Percentiles rank a stretch among this genome's conserved stretches.
Evolutionary conservation across 2,888 invertebrate species (phyloP).

Genomic region (Drosophila bunnanda): DNA sequence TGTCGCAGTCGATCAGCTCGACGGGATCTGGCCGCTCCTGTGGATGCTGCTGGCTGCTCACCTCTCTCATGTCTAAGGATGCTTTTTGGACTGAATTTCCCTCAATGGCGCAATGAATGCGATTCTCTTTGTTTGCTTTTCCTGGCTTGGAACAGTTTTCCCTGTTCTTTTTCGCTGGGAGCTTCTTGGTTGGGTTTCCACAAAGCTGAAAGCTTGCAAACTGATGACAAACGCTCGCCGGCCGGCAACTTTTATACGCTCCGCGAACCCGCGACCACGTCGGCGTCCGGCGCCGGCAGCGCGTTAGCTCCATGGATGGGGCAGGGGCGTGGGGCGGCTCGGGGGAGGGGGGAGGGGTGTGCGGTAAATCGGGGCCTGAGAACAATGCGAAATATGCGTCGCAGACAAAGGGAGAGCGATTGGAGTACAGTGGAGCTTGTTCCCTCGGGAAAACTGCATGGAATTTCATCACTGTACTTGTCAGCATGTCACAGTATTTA

Average conservation of each 20-base stretch:
- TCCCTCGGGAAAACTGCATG: not conserved
- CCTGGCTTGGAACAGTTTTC: not conserved
- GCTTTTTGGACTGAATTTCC: not conserved
- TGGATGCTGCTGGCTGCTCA: conserved; percentile 27
- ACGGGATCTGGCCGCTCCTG: conserved; percentile 32
- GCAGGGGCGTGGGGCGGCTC: not conserved
- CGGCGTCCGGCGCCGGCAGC: conserved; percentile 52
- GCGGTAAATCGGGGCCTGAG: not conserved
- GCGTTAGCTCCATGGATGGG: conserved; percentile 8
- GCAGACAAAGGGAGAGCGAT: conserved; percentile 31
- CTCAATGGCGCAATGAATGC: not conserved
- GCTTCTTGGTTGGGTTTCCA: not conserved
- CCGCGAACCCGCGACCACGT: not conserved
- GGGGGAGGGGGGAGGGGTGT: not conserved
- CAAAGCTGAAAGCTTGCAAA: conserved; percentile 52
- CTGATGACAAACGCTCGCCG: conserved; percentile 60
- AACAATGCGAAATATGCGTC: conserved; percentile 31
- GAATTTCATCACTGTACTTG: not conserved
- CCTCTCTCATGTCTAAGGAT: conserved; percentile 53
- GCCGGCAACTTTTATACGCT: conserved; percentile 72
- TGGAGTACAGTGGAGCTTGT: conserved; percentile 10
- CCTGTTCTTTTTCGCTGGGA: conserved; percentile 3
- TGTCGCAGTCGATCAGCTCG: conserved; percentile 50
- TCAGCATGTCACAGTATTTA: not conserved
- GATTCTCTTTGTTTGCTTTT: not conserved